Evolutionary conservation across 1,140 invertebrate species (phyloP).

Genomic region (Drosophila melanica): DNA sequence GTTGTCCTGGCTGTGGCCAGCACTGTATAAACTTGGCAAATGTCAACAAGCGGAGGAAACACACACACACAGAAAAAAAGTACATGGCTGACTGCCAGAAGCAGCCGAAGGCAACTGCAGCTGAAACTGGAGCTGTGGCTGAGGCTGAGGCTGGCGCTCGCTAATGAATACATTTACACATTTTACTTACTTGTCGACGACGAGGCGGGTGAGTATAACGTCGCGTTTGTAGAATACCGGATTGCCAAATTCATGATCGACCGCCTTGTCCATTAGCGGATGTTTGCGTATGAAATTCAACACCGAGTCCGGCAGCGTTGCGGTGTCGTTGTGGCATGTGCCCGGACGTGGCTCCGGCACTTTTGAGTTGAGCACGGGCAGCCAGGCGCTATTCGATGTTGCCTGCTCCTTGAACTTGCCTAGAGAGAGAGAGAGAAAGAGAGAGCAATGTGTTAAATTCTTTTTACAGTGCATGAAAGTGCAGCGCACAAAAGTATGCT

Average conservation of each 20-base stretch:
- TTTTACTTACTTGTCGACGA: conserved; percentile 88
- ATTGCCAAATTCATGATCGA: conserved; percentile 90
- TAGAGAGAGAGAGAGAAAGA: conserved; percentile 25
- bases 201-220: conserved; percentile 90
- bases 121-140: conserved; percentile 11
- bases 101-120: conserved; percentile 3
- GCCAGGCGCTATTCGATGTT: conserved; percentile 90
- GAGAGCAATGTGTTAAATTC: conserved; percentile 4
- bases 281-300: conserved; percentile 95
- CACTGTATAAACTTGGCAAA: conserved; percentile 58
- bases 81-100: conserved; percentile 49
- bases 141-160: conserved; percentile 23
- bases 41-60: conserved; percentile 40
- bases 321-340: conserved; percentile 92
- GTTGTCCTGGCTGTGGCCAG: conserved; percentile 21
- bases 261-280: conserved; percentile 95
- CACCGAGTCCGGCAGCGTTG: conserved; percentile 90
- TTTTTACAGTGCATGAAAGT: conserved; percentile 50
- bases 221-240: conserved; percentile 93
- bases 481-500: conserved; percentile 60
- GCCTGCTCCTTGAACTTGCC: conserved; percentile 89
- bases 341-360: conserved; percentile 94
- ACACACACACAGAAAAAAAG: conserved; percentile 21
- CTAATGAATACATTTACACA: conserved; percentile 78
- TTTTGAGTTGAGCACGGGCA: conserved; percentile 87